Conservation (phyloP, 2,113 vertebrate species). For the Gasterosteus nipponicus region DNA sequence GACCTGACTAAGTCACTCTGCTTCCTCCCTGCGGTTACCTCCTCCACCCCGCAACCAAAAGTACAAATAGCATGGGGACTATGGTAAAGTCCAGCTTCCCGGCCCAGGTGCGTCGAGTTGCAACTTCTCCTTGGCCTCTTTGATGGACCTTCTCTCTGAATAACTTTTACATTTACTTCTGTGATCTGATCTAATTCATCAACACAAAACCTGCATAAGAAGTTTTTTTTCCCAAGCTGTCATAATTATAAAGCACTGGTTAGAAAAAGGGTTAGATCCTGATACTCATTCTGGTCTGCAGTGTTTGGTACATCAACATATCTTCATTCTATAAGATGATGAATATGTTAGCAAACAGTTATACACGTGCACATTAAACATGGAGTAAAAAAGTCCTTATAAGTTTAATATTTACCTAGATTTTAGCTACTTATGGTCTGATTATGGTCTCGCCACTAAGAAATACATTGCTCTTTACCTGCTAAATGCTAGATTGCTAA, state of each 20-base stretch:
- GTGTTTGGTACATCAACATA: neutral
- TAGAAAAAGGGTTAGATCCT: neutral
- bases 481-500: neutral
- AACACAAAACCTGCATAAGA: conserved; percentile 1
- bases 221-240: neutral
- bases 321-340: neutral
- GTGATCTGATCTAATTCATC: conserved; percentile 1
- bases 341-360: neutral
- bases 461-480: neutral
- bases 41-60: no score
- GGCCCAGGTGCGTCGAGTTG: no score
- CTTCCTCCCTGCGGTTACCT: conserved; percentile 75
- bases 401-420: neutral
- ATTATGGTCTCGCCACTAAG: neutral
- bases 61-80: no score
- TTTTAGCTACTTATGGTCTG: neutral
- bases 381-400: neutral
- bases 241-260: neutral
- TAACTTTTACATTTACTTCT: neutral
- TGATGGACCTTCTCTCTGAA: conserved; percentile 4
- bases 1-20: conserved; percentile 59
- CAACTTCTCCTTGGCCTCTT: neutral
- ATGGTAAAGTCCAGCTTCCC: no score
- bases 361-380: neutral
- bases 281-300: neutral